Evolutionary conservation across 1,140 invertebrate species (phyloP).

Genomic region (Rhynchophorus ferrugineus): DNA sequence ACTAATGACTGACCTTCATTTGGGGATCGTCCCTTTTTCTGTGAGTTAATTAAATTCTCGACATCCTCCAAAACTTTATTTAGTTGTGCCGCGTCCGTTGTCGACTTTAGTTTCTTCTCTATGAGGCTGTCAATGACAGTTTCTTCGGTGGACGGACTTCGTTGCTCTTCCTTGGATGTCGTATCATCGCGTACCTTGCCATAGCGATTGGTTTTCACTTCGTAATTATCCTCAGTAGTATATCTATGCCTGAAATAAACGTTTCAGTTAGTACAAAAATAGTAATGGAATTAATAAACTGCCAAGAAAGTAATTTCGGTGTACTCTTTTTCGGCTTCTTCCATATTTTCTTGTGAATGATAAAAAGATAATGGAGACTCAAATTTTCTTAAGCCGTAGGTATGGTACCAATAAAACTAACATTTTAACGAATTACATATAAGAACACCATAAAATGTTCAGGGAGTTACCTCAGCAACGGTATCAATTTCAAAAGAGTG

Average conservation of each 20-base stretch:
- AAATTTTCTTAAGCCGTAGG: no score
- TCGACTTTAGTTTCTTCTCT: conserved; percentile 14
- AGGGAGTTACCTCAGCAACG: no score
- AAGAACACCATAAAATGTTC: no score
- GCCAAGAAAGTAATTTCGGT: neutral
- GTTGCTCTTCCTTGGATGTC: neutral
- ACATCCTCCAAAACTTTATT: conserved; percentile 27
- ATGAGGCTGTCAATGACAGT: conserved; percentile 6
- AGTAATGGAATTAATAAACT: no score
- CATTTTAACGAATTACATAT: no score
- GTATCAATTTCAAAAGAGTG: no score
- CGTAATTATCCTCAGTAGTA: neutral
- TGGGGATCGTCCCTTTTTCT: conserved; percentile 10
- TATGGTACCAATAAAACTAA: no score
- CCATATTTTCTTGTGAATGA: no score
- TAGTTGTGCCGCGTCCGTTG: conserved; percentile 13
- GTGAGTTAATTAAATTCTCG: conserved; percentile 24
- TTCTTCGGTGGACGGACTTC: conserved; percentile 1
- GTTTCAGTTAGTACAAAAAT: neutral
- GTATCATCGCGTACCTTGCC: neutral
- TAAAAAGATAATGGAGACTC: no score
- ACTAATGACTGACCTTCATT: conserved; percentile 26
- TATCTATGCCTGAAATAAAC: neutral
- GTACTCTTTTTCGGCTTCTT: no score
- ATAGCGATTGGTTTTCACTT: neutral